Conservation (phyloP, 2,113 vertebrate species). For the Podilymbus podiceps region DNA sequence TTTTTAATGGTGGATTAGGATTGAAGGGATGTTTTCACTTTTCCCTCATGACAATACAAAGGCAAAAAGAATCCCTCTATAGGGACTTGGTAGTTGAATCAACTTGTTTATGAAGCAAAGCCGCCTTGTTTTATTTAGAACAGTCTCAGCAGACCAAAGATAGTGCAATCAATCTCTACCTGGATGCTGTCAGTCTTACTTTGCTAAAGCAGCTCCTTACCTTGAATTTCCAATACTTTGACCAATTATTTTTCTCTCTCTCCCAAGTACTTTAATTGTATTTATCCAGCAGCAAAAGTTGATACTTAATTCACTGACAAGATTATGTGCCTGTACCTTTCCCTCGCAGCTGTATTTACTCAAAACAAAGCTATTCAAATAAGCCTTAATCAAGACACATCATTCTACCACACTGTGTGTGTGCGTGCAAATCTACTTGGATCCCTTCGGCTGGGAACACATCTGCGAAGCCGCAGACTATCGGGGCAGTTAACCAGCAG, state of each 20-base stretch:
- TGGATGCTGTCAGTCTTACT: slow-evolving; percentile 20
- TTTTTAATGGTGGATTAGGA: slow-evolving; percentile 47
- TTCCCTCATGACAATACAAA: slow-evolving; percentile 11
- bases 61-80: not conserved
- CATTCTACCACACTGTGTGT: not conserved
- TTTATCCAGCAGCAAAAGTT: not conserved
- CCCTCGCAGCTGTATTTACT: slow-evolving; percentile 40
- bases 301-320: not conserved
- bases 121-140: slow-evolving; percentile 57
- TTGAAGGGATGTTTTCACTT: slow-evolving; percentile 22
- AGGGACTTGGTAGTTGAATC: slow-evolving; percentile 35
- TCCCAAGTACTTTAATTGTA: not conserved
- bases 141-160: slow-evolving; percentile 42
- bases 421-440: not conserved
- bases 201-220: not conserved
- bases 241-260: not conserved
- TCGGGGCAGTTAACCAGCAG: not conserved
- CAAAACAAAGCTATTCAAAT: slow-evolving; percentile 36
- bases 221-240: not conserved
- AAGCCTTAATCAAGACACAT: slow-evolving; percentile 7
- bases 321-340: not conserved
- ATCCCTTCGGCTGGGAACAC: not conserved
- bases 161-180: slow-evolving; percentile 6
- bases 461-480: not conserved
- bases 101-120: slow-evolving; percentile 62